phyloP scores from a whole-genome alignment of 2,888 invertebrate species.

The Meandrusa payeni region DNA sequence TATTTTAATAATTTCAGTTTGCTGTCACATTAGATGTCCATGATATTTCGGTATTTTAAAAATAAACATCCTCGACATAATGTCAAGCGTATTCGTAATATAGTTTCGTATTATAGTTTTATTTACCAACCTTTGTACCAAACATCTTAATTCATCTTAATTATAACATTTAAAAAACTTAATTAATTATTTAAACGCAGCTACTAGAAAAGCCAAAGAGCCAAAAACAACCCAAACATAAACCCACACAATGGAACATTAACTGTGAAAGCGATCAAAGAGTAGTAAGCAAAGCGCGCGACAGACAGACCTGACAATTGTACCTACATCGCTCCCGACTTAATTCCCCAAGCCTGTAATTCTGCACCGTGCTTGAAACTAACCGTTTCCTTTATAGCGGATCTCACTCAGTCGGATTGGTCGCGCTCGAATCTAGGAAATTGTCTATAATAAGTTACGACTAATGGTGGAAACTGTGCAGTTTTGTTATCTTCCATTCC shows the following conservation, averaged over 20 bases:
- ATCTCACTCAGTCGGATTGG: constrained; percentile 70
- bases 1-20: too few species aligned
- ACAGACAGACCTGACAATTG: constrained; percentile 36
- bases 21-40: too few species aligned
- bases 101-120: too few species aligned
- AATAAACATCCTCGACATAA: too few species aligned
- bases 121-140: too few species aligned
- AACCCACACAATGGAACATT: constrained; percentile 51
- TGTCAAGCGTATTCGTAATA: too few species aligned
- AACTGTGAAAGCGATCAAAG: constrained; percentile 50
- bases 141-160: too few species aligned
- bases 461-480: constrained; percentile 55
- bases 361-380: constrained; percentile 43
- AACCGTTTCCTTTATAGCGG: constrained; percentile 64
- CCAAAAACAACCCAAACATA: constrained; percentile 38
- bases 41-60: too few species aligned
- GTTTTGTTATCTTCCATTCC: constrained; percentile 51
- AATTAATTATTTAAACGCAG: too few species aligned
- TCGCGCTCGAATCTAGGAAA: constrained; percentile 60
- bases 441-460: constrained; percentile 65
- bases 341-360: constrained; percentile 46
- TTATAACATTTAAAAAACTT: too few species aligned
- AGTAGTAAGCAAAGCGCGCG: constrained; percentile 45
- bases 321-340: constrained; percentile 39
- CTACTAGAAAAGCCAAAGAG: constrained; percentile 39